A percentile compares a stretch with the other conserved stretches of the same genome.
Evolutionary conservation across 2,113 vertebrate genomes (phyloP).

Genomic region (Chunga burmeisteri): DNA sequence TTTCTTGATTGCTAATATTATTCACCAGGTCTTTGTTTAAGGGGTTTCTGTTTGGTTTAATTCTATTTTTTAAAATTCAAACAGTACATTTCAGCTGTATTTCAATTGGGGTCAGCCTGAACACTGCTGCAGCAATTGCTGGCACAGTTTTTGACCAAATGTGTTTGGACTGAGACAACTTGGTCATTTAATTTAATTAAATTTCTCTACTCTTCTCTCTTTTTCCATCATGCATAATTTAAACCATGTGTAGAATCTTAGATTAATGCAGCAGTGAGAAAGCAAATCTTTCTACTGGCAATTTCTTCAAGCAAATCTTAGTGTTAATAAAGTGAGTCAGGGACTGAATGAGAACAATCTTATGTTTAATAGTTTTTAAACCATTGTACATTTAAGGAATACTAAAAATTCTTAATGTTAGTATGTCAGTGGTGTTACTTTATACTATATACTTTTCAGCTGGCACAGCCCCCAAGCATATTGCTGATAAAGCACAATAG

Average conservation of each 20-base stretch:
- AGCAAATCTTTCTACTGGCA: not conserved
- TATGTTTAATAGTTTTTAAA: not conserved
- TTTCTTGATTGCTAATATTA: not conserved
- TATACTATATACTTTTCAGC: not conserved
- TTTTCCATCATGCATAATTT: not conserved
- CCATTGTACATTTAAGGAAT: not conserved
- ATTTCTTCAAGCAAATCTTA: slow-evolving; percentile 22
- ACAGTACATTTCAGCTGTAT: not conserved
- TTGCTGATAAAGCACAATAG: not conserved
- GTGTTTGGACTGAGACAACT: slow-evolving; percentile 16
- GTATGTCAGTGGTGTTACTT: not conserved
- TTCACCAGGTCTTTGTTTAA: not conserved
- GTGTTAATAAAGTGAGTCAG: not conserved
- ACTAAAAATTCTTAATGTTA: not conserved
- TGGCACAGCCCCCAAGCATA: not conserved
- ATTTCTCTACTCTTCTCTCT: not conserved
- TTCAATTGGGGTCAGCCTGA: not conserved
- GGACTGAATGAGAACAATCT: not conserved
- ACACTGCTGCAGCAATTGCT: not conserved
- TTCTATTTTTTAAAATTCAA: not conserved
- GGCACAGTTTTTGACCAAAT: not conserved
- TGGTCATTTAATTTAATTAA: slow-evolving; percentile 45
- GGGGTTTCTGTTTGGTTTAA: not conserved
- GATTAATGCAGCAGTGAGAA: slow-evolving; percentile 12
- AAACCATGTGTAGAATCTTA: not conserved